Evolutionary conservation across 2,888 invertebrate species (phyloP), one percentile per base, ranked within the genome.

Genomic region (Andrena flavipes): DNA sequence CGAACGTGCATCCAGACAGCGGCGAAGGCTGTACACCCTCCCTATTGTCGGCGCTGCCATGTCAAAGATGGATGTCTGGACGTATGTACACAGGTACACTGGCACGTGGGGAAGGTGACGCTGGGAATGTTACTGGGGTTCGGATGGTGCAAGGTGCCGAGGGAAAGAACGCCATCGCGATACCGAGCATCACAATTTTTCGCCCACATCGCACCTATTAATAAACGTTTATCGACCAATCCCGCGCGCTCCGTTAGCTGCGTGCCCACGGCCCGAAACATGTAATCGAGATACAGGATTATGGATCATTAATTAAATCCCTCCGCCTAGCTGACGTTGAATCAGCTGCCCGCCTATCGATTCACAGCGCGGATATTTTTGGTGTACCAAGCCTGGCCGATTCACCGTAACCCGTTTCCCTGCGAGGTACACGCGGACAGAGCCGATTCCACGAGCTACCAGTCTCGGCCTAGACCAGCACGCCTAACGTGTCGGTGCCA

Each of bases 1-100:
- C 79, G 81, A 82, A 86, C 76, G 80, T 86, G 84, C 75, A 83
- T 76, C 77, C 86, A 87, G 80, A 78, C 80, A 64, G 68, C 64
- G 51, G 68, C 56, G 68, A 71, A 49, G 49, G 64, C 59, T 71
- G 68, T 64, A 62, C 62, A 62, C 69, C 59, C 76, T 65, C n/a
- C 23, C 35, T n/a, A 79, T 80, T 65, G 86, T 83, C 73, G 73
- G 29, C 65, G 33, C 35, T 75, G 72, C 70, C 76, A 49, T 80
- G 85, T 86, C 87, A 76, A 87, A 85, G 88, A 83, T 78, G 62
- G 75, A 83, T 67, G 71, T 56, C 67, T 65, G 59, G 80, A 67
- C n/a, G 65, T 20, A 30, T 30, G 56, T 26, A 42, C n/a, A 23
- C 54, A 54, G 20, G 29, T 49, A 60, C 23, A 13, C 7, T 59